These are phyloP conservation scores for Silurus lanzhouensis DNA, from an alignment of 2,797 vertebrate genomes.

Conservation along the genomic window DNA sequence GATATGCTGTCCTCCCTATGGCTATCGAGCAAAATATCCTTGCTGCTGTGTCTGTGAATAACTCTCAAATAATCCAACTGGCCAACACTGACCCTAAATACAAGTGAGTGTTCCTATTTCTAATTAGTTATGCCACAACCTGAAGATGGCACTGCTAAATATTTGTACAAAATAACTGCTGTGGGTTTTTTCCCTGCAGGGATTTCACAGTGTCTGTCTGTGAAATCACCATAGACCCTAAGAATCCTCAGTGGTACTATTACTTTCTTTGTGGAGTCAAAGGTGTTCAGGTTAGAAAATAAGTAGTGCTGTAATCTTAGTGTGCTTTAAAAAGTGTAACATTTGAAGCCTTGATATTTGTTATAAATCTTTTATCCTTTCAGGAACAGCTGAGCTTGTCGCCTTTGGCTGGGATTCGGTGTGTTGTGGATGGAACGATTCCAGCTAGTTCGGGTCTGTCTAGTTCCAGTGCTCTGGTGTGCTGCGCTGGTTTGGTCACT, in stretches of 20 bases:
- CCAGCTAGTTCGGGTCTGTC: constrained; percentile 94
- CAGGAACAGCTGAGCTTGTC: constrained; percentile 86
- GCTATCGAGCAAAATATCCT: constrained; percentile 94
- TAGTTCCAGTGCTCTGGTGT: constrained; percentile 95
- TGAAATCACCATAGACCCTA: constrained; percentile 84
- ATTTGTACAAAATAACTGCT: constrained; percentile 39
- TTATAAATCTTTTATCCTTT: constrained; percentile 42
- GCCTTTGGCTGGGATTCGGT: constrained; percentile 84
- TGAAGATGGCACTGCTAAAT: constrained; percentile 74
- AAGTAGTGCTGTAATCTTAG: not conserved
- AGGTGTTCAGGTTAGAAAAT: constrained; percentile 87
- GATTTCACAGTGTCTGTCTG: constrained; percentile 80
- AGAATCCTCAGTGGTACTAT: constrained; percentile 90
- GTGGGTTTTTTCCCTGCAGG: constrained; percentile 70
- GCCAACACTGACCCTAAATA: constrained; percentile 85
- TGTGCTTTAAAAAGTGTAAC: not conserved
- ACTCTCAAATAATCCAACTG: constrained; percentile 78
- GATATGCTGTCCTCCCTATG: constrained; percentile 97
- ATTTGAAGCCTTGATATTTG: not conserved
- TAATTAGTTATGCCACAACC: constrained; percentile 23
- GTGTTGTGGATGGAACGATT: constrained; percentile 89
- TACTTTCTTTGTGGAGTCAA: constrained; percentile 98
- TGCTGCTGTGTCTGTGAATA: constrained; percentile 84
- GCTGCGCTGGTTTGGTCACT: constrained; percentile 89
- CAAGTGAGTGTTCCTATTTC: constrained; percentile 71